A percentile compares a stretch with the other conserved stretches of the same genome.
These are phyloP conservation scores for Epinephelus fuscoguttatus DNA, from an alignment of 2,113 vertebrate species.

Conservation along the genomic window DNA sequence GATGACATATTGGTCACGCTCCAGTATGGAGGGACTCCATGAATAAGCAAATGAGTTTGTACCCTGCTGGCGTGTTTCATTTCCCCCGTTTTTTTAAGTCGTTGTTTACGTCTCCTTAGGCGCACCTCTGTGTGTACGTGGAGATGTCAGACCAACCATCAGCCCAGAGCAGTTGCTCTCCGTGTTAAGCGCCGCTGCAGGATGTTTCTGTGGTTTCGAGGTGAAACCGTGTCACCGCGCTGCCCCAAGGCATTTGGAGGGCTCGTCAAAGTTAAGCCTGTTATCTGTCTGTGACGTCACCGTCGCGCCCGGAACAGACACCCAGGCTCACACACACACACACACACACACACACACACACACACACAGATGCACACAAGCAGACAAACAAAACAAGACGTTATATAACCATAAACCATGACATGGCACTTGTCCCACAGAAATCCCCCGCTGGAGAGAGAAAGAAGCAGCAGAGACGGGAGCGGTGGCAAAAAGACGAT, in stretches of 20 bases:
- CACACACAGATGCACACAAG: slow-evolving; percentile 21
- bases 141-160: slow-evolving; percentile 42
- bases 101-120: slow-evolving; percentile 16
- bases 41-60: slow-evolving; percentile 31
- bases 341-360: neutral
- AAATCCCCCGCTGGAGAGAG: slow-evolving; percentile 57
- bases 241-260: slow-evolving; percentile 42
- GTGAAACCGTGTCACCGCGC: slow-evolving; percentile 67
- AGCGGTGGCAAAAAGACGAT: slow-evolving; percentile 10
- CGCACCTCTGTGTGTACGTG: slow-evolving; percentile 5
- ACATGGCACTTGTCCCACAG: slow-evolving; percentile 64
- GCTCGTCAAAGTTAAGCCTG: slow-evolving; percentile 67
- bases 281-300: slow-evolving; percentile 67
- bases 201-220: slow-evolving; percentile 59
- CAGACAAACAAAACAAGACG: slow-evolving; percentile 39
- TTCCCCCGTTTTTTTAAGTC: slow-evolving; percentile 4
- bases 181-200: slow-evolving; percentile 45
- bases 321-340: neutral
- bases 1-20: neutral
- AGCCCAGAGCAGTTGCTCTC: slow-evolving; percentile 35
- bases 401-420: slow-evolving; percentile 72
- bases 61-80: neutral
- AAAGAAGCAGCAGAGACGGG: slow-evolving; percentile 20
- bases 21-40: slow-evolving; percentile 6
- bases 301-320: neutral